phyloP scores from a whole-genome alignment of 2,797 vertebrate species.

The Limosa lapponica region DNA sequence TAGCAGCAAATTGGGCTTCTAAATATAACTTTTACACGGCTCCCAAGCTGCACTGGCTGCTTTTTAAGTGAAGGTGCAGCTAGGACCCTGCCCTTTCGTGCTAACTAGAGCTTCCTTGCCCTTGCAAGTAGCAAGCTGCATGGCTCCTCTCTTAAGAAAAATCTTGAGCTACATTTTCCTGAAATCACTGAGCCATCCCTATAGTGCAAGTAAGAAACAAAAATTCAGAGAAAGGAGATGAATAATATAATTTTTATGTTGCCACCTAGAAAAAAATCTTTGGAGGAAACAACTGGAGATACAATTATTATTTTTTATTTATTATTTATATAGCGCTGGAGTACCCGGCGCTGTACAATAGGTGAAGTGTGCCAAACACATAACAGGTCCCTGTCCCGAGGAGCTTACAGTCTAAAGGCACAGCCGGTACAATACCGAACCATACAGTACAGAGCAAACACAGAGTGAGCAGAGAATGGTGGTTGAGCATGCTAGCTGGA shows the following conservation, averaged over 20 bases:
- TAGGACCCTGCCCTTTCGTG: background rate
- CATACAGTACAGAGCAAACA: constrained; percentile 69
- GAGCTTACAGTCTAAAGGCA: constrained; percentile 69
- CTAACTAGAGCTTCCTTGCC: background rate
- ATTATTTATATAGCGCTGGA: constrained; percentile 70
- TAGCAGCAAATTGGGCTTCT: constrained; percentile 21
- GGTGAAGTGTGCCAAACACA: constrained; percentile 70
- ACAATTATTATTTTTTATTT: constrained; percentile 51
- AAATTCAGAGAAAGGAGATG: background rate
- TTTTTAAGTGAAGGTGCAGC: background rate
- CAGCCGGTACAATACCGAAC: constrained; percentile 65
- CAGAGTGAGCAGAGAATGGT: constrained; percentile 70
- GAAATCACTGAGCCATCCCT: constrained; percentile 25
- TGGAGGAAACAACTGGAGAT: background rate
- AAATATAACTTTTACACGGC: background rate
- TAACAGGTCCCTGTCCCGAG: constrained; percentile 68
- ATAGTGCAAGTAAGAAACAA: background rate
- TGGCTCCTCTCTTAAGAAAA: background rate
- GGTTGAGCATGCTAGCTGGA: constrained; percentile 66
- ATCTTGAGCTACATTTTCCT: background rate
- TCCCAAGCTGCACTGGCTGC: background rate
- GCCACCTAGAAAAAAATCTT: background rate
- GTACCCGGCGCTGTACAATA: constrained; percentile 60
- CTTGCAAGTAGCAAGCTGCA: background rate
- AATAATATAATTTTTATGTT: background rate